Percentiles rank a stretch among this genome's conserved stretches.
phyloP scores from a whole-genome alignment of 2,113 vertebrate species.

The Jacana jacana region DNA sequence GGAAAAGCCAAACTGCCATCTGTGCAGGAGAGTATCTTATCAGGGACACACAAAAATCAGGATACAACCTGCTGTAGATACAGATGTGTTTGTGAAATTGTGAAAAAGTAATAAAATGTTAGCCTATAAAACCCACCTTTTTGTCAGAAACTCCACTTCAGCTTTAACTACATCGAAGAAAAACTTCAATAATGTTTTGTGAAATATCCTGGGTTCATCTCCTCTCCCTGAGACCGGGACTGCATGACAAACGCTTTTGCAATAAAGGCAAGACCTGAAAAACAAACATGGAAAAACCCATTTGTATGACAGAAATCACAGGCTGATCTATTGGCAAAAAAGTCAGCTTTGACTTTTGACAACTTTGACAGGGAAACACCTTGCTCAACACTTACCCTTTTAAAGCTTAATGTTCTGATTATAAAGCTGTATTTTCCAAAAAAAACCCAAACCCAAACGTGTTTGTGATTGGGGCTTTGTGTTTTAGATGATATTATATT shows the following conservation, averaged over 20 bases:
- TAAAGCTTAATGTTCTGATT: background rate
- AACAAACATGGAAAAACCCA: conserved; percentile 8
- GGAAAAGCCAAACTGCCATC: background rate
- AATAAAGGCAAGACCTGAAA: conserved; percentile 78
- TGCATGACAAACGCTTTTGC: conserved; percentile 80
- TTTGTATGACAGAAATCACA: background rate
- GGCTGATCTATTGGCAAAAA: background rate
- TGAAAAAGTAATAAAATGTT: background rate
- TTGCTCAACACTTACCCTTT: background rate
- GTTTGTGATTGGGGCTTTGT: background rate
- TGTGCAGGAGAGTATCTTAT: background rate
- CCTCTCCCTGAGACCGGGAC: conserved; percentile 70
- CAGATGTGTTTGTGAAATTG: background rate
- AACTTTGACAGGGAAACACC: background rate
- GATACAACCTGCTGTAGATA: background rate
- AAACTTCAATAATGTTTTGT: conserved; percentile 82
- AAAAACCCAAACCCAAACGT: background rate
- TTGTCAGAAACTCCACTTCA: conserved; percentile 81
- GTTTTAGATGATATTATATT: background rate
- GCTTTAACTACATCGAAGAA: conserved; percentile 83
- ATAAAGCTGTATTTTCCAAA: background rate
- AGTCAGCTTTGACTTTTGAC: background rate
- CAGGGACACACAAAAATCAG: background rate
- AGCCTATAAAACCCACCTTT: conserved; percentile 73
- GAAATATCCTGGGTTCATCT: conserved; percentile 76